phyloP scores from a whole-genome alignment of 2,113 vertebrate genomes.

The Plecotus auritus region DNA sequence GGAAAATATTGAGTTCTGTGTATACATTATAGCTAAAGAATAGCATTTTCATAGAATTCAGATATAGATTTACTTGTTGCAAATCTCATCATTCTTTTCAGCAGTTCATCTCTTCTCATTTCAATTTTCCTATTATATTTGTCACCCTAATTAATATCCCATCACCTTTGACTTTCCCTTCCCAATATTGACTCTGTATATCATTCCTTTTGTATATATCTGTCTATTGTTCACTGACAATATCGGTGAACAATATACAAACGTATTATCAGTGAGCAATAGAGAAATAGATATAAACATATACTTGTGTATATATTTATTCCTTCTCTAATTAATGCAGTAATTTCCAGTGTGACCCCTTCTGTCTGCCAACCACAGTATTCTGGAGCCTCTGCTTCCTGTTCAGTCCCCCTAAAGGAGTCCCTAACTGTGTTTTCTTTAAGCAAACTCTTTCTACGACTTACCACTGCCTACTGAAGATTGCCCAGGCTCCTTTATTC shows the following conservation, averaged over 20 bases:
- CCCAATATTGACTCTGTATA: not conserved
- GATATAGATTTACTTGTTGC: not conserved
- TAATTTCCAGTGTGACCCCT: not conserved
- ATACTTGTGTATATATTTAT: not conserved
- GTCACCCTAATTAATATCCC: not conserved
- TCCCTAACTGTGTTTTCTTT: not conserved
- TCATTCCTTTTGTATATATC: not conserved
- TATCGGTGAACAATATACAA: too few species aligned
- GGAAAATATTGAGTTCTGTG: not conserved
- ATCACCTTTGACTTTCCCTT: not conserved
- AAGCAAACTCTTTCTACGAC: not conserved
- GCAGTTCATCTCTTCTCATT: not conserved
- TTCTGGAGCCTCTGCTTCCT: not conserved
- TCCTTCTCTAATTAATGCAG: not conserved
- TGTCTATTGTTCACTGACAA: not conserved
- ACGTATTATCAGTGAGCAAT: too few species aligned
- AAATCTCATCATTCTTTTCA: not conserved
- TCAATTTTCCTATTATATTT: not conserved
- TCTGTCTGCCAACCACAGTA: not conserved
- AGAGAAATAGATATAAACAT: too few species aligned
- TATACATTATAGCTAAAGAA: not conserved
- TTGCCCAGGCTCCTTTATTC: not conserved
- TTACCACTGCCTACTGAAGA: not conserved
- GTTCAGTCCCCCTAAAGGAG: not conserved
- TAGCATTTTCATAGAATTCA: not conserved